Evolutionary conservation across 2,113 vertebrate species (phyloP).

Genomic region (Cyprinodon variegatus): DNA sequence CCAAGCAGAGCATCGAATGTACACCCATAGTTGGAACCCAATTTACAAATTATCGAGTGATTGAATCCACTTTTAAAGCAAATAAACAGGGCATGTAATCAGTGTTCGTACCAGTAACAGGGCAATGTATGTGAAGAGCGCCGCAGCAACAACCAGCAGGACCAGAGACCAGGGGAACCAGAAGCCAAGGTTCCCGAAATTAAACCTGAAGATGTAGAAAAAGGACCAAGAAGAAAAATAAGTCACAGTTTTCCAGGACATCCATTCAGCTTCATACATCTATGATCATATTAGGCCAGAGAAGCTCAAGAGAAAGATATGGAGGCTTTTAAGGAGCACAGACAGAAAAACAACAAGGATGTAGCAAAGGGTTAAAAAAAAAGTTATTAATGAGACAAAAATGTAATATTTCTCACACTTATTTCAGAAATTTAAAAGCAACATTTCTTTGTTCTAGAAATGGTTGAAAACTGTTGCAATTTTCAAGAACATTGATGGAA

Average conservation of each 20-base stretch:
- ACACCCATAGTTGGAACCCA: background rate
- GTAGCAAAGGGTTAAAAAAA: background rate
- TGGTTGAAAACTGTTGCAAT: background rate
- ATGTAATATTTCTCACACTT: background rate
- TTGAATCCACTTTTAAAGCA: background rate
- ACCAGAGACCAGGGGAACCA: conserved; percentile 90
- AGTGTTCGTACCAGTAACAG: conserved; percentile 79
- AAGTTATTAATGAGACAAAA: background rate
- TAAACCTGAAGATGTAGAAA: conserved; percentile 76
- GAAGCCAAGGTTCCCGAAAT: conserved; percentile 81
- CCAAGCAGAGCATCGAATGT: background rate
- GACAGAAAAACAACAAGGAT: background rate
- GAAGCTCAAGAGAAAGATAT: background rate
- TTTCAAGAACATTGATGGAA: too few species aligned
- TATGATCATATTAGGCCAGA: background rate
- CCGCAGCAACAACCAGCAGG: conserved; percentile 78
- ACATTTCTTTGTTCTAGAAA: background rate
- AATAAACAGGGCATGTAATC: background rate
- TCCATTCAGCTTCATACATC: background rate
- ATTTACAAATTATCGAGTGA: background rate
- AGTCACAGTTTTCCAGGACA: background rate
- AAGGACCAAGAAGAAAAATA: background rate
- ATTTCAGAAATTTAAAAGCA: background rate
- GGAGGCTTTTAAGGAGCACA: background rate
- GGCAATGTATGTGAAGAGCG: conserved; percentile 82